Evolutionary conservation across 2,888 invertebrate genomes (phyloP).

Genomic region (Phasia obesa): DNA sequence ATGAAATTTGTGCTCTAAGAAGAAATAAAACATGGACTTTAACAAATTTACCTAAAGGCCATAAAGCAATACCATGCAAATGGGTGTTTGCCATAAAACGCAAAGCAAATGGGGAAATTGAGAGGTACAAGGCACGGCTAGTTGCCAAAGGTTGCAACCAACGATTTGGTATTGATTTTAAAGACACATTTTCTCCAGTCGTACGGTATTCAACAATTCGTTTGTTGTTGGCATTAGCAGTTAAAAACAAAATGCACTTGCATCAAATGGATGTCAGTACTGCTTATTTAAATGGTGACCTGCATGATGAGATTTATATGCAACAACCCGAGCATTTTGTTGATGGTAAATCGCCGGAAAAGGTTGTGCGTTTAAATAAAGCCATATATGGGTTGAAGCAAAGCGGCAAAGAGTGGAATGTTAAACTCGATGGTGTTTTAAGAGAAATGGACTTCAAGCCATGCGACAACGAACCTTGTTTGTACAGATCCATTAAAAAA

Average conservation of each 20-base stretch:
- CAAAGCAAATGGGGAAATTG: conserved; percentile 61
- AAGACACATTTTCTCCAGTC: conserved; percentile 66
- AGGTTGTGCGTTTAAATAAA: conserved; percentile 8
- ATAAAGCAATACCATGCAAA: conserved; percentile 44
- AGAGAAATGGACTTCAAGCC: conserved; percentile 51
- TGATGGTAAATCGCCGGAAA: conserved; percentile 31
- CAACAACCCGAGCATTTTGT: conserved; percentile 54
- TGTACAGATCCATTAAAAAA: conserved; percentile 39
- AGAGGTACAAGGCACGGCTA: conserved; percentile 61
- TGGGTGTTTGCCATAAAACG: conserved; percentile 57
- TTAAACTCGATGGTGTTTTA: conserved; percentile 54
- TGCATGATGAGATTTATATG: conserved; percentile 63
- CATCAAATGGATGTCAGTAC: conserved; percentile 67
- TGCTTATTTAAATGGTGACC: conserved; percentile 59
- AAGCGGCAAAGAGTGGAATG: conserved; percentile 68
- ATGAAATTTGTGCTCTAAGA: conserved; percentile 1
- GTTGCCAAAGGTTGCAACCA: conserved; percentile 30
- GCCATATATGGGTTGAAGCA: conserved; percentile 42
- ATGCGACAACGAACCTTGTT: conserved; percentile 57
- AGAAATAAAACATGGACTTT: conserved; percentile 17
- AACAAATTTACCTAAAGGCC: background rate
- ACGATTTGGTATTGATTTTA: conserved; percentile 31
- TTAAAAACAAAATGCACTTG: conserved; percentile 49
- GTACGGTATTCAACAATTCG: conserved; percentile 57
- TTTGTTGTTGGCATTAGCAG: conserved; percentile 62